Percentiles rank a stretch among this genome's conserved stretches.
Conservation (phyloP, 2,113 vertebrate species). For the Hippocampus zosterae region DNA sequence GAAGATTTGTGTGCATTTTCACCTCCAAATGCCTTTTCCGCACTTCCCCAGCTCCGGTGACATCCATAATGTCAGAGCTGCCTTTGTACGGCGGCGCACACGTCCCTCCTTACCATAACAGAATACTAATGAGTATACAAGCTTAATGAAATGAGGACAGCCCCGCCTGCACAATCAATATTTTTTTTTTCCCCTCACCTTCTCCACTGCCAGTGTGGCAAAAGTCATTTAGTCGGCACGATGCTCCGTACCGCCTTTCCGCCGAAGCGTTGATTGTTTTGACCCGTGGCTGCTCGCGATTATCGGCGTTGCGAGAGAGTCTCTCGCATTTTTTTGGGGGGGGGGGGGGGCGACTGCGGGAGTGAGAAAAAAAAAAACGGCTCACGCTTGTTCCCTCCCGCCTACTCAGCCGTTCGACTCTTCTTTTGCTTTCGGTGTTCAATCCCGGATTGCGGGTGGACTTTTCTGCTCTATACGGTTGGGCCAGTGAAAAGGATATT, state of each 20-base stretch:
- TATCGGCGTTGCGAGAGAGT: slow-evolving; percentile 17
- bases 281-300: slow-evolving; percentile 36
- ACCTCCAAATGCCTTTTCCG: slow-evolving; percentile 26
- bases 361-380: slow-evolving; percentile 1
- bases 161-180: slow-evolving; percentile 39
- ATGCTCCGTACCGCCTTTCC: slow-evolving; percentile 24
- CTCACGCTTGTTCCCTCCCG: slow-evolving; percentile 7
- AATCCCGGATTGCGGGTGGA: not conserved
- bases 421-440: not conserved
- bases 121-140: slow-evolving; percentile 43
- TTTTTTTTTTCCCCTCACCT: slow-evolving; percentile 3
- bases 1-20: slow-evolving; percentile 21
- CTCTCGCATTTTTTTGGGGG: slow-evolving; percentile 15
- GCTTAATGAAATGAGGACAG: slow-evolving; percentile 31
- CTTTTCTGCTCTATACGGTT: slow-evolving; percentile 1
- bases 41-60: slow-evolving; percentile 11
- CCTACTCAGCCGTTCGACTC: not conserved
- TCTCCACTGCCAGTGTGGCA: slow-evolving; percentile 16
- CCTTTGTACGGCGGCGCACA: slow-evolving; percentile 6
- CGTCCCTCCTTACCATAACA: slow-evolving; percentile 7
- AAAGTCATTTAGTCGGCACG: slow-evolving; percentile 18
- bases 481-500: not conserved
- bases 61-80: slow-evolving; percentile 8
- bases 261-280: slow-evolving; percentile 35
- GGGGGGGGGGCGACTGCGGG: slow-evolving; percentile 9